phyloP scores from a whole-genome alignment of 2,113 vertebrate genomes.

The Recurvirostra avosetta region DNA sequence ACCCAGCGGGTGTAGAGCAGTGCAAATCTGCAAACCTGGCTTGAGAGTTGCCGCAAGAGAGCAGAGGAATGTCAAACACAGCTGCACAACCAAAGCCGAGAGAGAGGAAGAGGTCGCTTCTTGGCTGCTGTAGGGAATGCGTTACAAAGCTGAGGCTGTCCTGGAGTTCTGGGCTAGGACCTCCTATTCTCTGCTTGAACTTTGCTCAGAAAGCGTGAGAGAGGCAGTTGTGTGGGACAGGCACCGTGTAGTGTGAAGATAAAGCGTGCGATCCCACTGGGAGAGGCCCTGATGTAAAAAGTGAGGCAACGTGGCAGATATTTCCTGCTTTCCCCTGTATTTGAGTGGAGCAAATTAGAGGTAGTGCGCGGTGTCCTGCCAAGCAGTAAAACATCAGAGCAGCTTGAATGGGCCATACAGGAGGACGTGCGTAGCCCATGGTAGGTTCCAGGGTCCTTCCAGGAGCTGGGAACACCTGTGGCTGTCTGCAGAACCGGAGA shows the following conservation, averaged over 20 bases:
- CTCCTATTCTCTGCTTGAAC: neutral
- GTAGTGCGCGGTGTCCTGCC: neutral
- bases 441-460: neutral
- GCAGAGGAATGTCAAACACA: neutral
- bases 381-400: neutral
- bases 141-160: neutral
- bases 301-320: neutral
- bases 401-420: neutral
- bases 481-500: neutral
- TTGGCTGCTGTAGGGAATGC: neutral
- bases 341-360: neutral
- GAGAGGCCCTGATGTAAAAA: neutral
- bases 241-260: accelerated
- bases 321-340: neutral
- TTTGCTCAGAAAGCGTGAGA: neutral
- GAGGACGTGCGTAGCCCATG: accelerated
- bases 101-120: neutral
- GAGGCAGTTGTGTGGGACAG: neutral
- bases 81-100: neutral
- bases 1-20: neutral
- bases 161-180: neutral
- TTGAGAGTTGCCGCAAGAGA: neutral
- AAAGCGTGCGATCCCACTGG: neutral
- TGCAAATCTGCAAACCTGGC: neutral
- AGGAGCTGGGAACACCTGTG: neutral